Percentiles rank a stretch among this genome's conserved stretches.
Evolutionary conservation across 2,113 vertebrate genomes (phyloP).

Genomic region (Bombycilla garrulus): DNA sequence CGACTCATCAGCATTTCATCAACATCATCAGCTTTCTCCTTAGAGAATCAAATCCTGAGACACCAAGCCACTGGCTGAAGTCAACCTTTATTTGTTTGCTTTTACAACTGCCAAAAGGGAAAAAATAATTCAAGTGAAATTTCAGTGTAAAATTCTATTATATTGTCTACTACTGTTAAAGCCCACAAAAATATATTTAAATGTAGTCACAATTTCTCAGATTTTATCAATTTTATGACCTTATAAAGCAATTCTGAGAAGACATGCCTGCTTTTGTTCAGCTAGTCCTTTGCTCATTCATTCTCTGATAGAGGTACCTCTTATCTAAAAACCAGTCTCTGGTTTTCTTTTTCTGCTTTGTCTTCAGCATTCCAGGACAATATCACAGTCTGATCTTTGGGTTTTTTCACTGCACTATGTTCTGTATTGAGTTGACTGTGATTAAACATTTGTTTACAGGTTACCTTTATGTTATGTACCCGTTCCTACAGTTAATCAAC

Average conservation of each 20-base stretch:
- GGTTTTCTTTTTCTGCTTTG: not conserved
- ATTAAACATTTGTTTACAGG: not conserved
- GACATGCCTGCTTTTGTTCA: not conserved
- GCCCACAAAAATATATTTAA: not conserved
- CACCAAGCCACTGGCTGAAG: not conserved
- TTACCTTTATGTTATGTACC: not conserved
- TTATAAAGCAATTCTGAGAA: not conserved
- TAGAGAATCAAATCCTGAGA: not conserved
- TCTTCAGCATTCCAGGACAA: not conserved
- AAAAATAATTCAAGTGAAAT: not conserved
- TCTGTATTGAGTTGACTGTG: not conserved
- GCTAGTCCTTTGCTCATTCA: not conserved
- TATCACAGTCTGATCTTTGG: not conserved
- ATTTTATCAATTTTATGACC: not conserved
- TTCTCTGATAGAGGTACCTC: not conserved
- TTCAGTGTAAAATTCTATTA: not conserved
- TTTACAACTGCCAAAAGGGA: not conserved
- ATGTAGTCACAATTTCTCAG: not conserved
- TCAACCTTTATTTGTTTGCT: not conserved
- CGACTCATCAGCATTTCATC: rapidly evolving
- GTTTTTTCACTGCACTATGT: not conserved
- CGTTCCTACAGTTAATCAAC: not conserved
- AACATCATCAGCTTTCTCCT: not conserved
- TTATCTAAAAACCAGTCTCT: not conserved
- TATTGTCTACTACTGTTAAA: not conserved